These are phyloP conservation scores for Archocentrus centrarchus DNA, from an alignment of 2,113 vertebrate species.

Conservation along the genomic window DNA sequence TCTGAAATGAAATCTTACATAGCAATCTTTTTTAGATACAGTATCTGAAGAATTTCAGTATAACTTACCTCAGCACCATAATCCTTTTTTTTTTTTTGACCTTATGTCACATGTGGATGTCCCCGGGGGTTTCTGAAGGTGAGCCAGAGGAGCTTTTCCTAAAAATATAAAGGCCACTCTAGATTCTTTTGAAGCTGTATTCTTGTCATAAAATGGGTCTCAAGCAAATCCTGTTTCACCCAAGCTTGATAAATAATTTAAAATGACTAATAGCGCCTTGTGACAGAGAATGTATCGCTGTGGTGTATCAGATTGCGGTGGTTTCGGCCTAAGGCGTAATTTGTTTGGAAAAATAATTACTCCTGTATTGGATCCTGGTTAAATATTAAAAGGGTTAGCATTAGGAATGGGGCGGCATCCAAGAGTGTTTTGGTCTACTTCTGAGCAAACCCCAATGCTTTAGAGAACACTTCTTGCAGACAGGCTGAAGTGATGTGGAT, in stretches of 20 bases:
- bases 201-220: conserved; percentile 53
- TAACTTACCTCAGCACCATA: not conserved
- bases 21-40: conserved; percentile 12
- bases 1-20: conserved; percentile 2
- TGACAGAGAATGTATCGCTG: conserved; percentile 72
- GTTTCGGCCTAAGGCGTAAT: conserved; percentile 78
- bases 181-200: conserved; percentile 41
- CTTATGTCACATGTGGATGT: conserved; percentile 16
- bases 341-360: conserved; percentile 86
- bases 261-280: conserved; percentile 80
- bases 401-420: conserved; percentile 64
- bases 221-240: conserved; percentile 73
- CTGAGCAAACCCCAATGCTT: conserved; percentile 6
- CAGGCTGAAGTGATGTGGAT: not conserved
- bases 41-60: conserved; percentile 1
- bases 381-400: conserved; percentile 81
- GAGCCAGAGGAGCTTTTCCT: conserved; percentile 36
- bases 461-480: conserved; percentile 19
- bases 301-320: conserved; percentile 74
- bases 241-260: conserved; percentile 81
- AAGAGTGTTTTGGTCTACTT: conserved; percentile 34
- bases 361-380: conserved; percentile 78
- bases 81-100: conserved; percentile 28
- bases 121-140: conserved; percentile 24
- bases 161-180: conserved; percentile 37